A percentile compares a stretch with the other conserved stretches of the same genome.
phyloP scores from a whole-genome alignment of 1,140 invertebrate genomes.

The Uloborus diversus region DNA sequence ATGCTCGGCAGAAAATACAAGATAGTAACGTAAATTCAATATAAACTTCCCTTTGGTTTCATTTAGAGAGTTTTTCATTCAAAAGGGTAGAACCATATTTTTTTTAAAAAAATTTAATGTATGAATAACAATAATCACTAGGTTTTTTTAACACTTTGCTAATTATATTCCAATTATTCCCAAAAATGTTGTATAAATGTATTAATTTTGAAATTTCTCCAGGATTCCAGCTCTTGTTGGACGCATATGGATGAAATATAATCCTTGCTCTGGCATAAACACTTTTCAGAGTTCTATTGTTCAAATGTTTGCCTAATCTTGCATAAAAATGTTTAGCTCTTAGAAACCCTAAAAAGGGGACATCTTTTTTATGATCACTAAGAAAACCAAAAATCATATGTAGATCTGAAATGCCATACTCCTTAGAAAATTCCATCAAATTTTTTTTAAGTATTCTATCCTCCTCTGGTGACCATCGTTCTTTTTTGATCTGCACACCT shows the following conservation, averaged over 20 bases:
- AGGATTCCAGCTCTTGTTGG: background rate
- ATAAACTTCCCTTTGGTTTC: too few species aligned
- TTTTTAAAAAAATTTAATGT: too few species aligned
- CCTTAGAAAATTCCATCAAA: background rate
- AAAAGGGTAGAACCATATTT: too few species aligned
- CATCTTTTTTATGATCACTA: background rate
- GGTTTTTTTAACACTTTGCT: background rate
- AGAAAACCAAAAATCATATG: background rate
- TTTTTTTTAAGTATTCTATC: background rate
- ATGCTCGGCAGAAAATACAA: too few species aligned
- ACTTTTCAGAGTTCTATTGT: background rate
- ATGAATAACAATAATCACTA: background rate
- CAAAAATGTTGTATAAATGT: background rate
- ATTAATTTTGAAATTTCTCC: background rate
- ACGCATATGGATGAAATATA: background rate
- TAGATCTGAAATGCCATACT: background rate
- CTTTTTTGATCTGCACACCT: background rate
- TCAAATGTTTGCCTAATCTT: conserved; percentile 1
- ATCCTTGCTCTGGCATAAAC: background rate
- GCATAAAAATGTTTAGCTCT: conserved; percentile 4
- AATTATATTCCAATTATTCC: background rate
- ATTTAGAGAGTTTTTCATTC: too few species aligned
- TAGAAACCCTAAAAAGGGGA: background rate
- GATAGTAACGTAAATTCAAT: too few species aligned
- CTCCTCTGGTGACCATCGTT: background rate